These are phyloP conservation scores for Leptodactylus fallax DNA, from an alignment of 2,797 vertebrate genomes.

Conservation along the genomic window DNA sequence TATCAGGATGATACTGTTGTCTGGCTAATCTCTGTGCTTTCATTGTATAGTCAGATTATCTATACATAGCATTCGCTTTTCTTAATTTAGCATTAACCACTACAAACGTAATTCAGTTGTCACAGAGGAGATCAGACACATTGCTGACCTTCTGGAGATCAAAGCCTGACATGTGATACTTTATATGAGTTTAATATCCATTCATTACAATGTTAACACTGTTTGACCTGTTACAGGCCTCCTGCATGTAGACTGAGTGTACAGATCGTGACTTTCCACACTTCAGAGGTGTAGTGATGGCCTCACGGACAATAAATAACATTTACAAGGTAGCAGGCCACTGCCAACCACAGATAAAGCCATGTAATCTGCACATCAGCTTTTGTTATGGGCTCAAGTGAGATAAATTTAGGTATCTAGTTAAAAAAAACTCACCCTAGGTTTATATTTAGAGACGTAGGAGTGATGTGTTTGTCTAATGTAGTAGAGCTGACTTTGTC, in stretches of 20 bases:
- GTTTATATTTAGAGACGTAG: not conserved
- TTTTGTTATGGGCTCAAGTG: not conserved
- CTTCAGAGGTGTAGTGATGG: not conserved
- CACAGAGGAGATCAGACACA: conserved; percentile 34
- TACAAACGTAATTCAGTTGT: conserved; percentile 53
- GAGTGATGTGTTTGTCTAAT: not conserved
- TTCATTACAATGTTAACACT: conserved; percentile 25
- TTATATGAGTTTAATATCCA: conserved; percentile 34
- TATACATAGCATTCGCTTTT: conserved; percentile 11
- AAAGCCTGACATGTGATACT: conserved; percentile 43
- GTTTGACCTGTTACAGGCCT: not conserved
- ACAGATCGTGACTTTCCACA: not conserved
- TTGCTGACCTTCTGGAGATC: conserved; percentile 45
- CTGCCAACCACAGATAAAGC: not conserved
- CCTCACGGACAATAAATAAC: not conserved
- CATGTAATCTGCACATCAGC: not conserved
- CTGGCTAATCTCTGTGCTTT: not conserved
- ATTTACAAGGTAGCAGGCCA: not conserved
- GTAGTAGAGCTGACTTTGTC: not conserved
- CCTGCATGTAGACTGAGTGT: not conserved
- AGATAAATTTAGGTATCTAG: not conserved
- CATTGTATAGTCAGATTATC: conserved; percentile 23
- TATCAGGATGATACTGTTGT: not conserved
- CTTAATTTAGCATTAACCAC: conserved; percentile 52
- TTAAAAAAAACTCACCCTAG: not conserved